phyloP scores from a whole-genome alignment of 2,888 invertebrate species.

The Camptogramma bilineatum region DNA sequence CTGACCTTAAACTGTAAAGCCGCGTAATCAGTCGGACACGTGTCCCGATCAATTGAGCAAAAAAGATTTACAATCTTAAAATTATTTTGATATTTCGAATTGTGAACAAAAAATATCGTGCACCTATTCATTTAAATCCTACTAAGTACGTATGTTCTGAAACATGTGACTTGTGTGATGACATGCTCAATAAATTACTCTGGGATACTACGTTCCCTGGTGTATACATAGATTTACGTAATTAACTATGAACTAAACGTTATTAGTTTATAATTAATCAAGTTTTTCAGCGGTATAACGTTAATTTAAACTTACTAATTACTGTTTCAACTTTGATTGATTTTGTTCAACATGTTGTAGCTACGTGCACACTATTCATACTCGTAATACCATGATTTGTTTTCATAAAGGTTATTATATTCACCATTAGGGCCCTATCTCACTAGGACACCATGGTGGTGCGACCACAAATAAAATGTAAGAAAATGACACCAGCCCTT shows the following conservation, averaged over 20 bases:
- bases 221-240: background rate
- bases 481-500: too few relatives aligned
- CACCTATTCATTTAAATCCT: too few relatives aligned
- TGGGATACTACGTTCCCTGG: background rate
- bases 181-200: background rate
- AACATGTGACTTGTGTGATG: too few relatives aligned
- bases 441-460: too few relatives aligned
- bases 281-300: background rate
- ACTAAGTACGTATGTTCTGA: too few relatives aligned
- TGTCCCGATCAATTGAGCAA: background rate
- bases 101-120: too few relatives aligned
- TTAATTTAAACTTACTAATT: slow-evolving; percentile 3
- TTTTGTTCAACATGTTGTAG: background rate
- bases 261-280: slow-evolving; percentile 1
- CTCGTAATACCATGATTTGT: background rate
- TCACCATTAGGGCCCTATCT: too few relatives aligned
- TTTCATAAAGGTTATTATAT: background rate
- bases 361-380: background rate
- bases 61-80: too few relatives aligned
- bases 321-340: slow-evolving; percentile 1
- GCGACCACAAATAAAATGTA: too few relatives aligned
- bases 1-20: background rate
- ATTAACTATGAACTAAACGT: background rate
- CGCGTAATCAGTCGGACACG: background rate
- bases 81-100: too few relatives aligned